A percentile compares a stretch with the other conserved stretches of the same genome.
These are phyloP conservation scores for Habrosyne pyritoides DNA, from an alignment of 2,888 invertebrate species.

Conservation along the genomic window DNA sequence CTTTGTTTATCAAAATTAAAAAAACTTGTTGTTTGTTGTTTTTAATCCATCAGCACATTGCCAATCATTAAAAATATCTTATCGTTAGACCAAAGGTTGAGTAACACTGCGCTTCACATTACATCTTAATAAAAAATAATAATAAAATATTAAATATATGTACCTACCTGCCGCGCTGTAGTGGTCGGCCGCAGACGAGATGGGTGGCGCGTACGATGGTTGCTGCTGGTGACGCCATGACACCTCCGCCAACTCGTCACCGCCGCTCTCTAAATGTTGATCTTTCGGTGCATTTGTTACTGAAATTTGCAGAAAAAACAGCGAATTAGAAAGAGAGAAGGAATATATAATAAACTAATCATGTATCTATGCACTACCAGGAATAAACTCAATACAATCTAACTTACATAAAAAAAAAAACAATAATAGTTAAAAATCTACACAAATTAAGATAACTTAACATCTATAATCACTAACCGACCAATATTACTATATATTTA, in stretches of 20 bases:
- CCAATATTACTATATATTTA: no score
- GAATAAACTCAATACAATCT: no score
- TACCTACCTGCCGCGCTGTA: constrained; percentile 86
- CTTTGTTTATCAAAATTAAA: no score
- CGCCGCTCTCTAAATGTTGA: constrained; percentile 88
- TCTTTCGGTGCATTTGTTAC: constrained; percentile 91
- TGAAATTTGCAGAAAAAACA: constrained; percentile 48
- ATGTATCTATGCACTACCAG: neutral
- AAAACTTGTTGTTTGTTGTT: no score
- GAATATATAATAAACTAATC: constrained; percentile 7
- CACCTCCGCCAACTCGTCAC: constrained; percentile 89
- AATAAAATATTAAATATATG: constrained; percentile 36
- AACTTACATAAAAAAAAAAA: neutral
- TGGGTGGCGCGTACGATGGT: constrained; percentile 84
- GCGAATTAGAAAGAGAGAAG: constrained; percentile 6
- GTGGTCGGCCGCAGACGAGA: constrained; percentile 88
- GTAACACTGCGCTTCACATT: neutral
- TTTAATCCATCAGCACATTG: no score
- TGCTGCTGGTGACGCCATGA: constrained; percentile 90
- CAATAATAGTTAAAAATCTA: neutral
- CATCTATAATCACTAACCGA: neutral
- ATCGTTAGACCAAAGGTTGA: neutral
- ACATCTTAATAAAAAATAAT: constrained; percentile 8
- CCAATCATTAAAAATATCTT: no score
- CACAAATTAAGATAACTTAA: neutral